phyloP scores from a whole-genome alignment of 1,140 invertebrate genomes.

The Helicoverpa armigera region DNA sequence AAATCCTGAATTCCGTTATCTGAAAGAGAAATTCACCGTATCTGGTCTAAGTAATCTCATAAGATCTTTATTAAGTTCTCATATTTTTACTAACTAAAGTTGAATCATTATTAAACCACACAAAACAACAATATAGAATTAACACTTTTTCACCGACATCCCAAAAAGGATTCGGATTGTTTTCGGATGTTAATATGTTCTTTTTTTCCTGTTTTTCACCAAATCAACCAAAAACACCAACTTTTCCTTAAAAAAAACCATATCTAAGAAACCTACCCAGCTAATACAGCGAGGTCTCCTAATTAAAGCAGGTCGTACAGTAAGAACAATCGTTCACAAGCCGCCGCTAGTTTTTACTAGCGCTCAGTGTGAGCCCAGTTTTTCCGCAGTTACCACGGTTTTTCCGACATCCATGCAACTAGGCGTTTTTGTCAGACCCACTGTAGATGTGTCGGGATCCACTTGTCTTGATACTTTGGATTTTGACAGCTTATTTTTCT shows the following conservation, averaged over 20 bases:
- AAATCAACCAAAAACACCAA: background rate
- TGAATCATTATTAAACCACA: too few species aligned
- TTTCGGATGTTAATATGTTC: too few species aligned
- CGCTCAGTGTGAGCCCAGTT: slow-evolving; percentile 40
- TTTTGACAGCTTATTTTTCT: background rate
- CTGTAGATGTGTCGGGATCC: background rate
- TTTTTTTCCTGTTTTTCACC: too few species aligned
- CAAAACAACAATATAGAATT: too few species aligned
- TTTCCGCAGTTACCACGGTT: slow-evolving; percentile 46
- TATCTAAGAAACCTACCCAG: background rate
- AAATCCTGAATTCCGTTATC: too few species aligned
- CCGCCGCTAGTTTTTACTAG: slow-evolving; percentile 23
- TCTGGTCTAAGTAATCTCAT: too few species aligned
- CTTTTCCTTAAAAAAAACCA: background rate
- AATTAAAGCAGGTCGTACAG: slow-evolving; percentile 22
- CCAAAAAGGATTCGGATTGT: too few species aligned
- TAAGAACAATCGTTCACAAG: slow-evolving; percentile 30
- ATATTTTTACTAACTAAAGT: too few species aligned
- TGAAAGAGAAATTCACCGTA: too few species aligned
- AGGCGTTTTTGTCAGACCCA: slow-evolving; percentile 28
- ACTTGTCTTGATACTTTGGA: slow-evolving; percentile 31
- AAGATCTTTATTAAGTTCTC: too few species aligned
- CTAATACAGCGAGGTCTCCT: background rate
- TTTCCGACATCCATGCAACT: slow-evolving; percentile 43
- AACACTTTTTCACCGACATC: too few species aligned